Evolutionary conservation across 2,888 invertebrate genomes (phyloP).

Genomic region (Chymomyza procnemis): DNA sequence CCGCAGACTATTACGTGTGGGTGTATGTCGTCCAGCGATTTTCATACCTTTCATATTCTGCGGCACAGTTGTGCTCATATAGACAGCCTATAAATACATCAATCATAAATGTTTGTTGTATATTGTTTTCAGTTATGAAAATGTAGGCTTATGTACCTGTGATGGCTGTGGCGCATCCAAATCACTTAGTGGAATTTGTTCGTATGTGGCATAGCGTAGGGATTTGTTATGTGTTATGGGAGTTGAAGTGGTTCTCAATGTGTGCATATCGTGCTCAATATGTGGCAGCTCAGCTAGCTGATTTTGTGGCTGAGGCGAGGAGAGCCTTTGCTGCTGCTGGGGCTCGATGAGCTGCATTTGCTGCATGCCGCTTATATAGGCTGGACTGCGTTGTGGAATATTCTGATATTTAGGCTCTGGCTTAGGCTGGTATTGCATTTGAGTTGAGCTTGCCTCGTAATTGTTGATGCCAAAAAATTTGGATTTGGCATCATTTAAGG

Average conservation of each 20-base stretch:
- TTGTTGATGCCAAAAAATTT: conserved; percentile 77
- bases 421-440: conserved; percentile 13
- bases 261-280: conserved; percentile 10
- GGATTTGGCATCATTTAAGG: conserved; percentile 78
- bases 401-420: conserved; percentile 72
- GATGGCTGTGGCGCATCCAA: conserved; percentile 70
- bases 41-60: conserved; percentile 83
- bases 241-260: conserved; percentile 5
- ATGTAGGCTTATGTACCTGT: conserved; percentile 57
- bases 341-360: conserved; percentile 33
- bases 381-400: conserved; percentile 54
- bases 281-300: conserved; percentile 7
- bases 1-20: conserved; percentile 84
- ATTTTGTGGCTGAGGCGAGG: conserved; percentile 4
- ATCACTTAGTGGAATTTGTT: conserved; percentile 72
- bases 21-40: conserved; percentile 84
- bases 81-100: conserved; percentile 74
- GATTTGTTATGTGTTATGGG: conserved; percentile 21
- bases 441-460: conserved; percentile 32
- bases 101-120: neutral
- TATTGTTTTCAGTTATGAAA: neutral
- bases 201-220: conserved; percentile 55
- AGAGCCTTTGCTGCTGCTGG: conserved; percentile 16
- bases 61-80: conserved; percentile 83
- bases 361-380: conserved; percentile 58